Evolutionary conservation across 2,113 vertebrate genomes (phyloP).

Genomic region (Bostrychus sinensis): DNA sequence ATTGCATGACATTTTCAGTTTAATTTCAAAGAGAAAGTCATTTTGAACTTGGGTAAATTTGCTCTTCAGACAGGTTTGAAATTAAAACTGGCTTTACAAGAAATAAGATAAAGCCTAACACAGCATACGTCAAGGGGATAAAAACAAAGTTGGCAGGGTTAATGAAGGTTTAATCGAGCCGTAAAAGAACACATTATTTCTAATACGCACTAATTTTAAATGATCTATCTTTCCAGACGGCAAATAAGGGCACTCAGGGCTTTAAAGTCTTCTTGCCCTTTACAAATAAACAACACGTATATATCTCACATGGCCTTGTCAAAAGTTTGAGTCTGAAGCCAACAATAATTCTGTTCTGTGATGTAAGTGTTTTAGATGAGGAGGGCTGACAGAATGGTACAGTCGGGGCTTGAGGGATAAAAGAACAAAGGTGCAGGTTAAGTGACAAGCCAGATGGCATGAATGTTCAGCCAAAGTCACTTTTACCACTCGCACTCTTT

Average conservation of each 20-base stretch:
- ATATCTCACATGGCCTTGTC: constrained; percentile 31
- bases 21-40: constrained; percentile 5
- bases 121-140: not conserved
- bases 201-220: constrained; percentile 1
- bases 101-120: constrained; percentile 5
- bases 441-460: constrained; percentile 70
- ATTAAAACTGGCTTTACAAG: constrained; percentile 8
- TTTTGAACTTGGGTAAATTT: constrained; percentile 6
- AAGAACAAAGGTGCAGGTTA: constrained; percentile 68
- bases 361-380: constrained; percentile 39
- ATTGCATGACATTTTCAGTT: constrained; percentile 37
- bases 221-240: not conserved
- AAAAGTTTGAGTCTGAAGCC: constrained; percentile 26
- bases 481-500: constrained; percentile 44
- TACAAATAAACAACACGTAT: constrained; percentile 18
- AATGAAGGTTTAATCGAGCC: constrained; percentile 1
- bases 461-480: constrained; percentile 65
- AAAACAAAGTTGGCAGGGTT: not conserved
- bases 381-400: constrained; percentile 21
- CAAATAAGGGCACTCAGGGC: constrained; percentile 1
- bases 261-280: constrained; percentile 7
- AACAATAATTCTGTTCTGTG: constrained; percentile 22
- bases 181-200: not conserved
- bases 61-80: constrained; percentile 7
- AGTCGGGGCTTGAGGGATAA: constrained; percentile 36